A percentile compares a stretch with the other conserved stretches of the same genome.
phyloP scores from a whole-genome alignment of 2,888 invertebrate genomes.

The Orchesella flavescens region DNA sequence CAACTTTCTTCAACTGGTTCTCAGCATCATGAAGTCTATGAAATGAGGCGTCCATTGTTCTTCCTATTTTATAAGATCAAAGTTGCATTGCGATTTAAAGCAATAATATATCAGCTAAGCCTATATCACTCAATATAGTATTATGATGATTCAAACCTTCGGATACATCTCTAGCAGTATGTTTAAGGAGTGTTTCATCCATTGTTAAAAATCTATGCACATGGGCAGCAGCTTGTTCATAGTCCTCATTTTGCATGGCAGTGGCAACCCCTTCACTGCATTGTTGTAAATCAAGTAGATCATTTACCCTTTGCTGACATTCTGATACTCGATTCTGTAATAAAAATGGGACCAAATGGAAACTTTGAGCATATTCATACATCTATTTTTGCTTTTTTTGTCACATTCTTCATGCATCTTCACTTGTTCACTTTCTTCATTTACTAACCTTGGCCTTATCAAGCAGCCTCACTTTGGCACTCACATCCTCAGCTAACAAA shows the following conservation, averaged over 20 bases:
- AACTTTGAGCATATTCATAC: no score
- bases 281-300: constrained; percentile 92
- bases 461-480: constrained; percentile 93
- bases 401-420: no score
- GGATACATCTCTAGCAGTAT: constrained; percentile 85
- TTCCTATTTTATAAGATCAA: constrained; percentile 75
- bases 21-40: constrained; percentile 85
- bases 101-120: not conserved
- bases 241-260: constrained; percentile 94
- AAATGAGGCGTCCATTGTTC: constrained; percentile 83
- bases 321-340: constrained; percentile 90
- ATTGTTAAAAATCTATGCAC: constrained; percentile 94
- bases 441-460: constrained; percentile 88
- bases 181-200: constrained; percentile 87
- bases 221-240: constrained; percentile 96
- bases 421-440: not conserved
- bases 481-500: constrained; percentile 91
- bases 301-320: constrained; percentile 94
- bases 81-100: not conserved
- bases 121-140: no score
- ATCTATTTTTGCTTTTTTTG: no score
- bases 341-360: constrained; percentile 1
- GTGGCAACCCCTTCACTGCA: constrained; percentile 98
- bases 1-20: constrained; percentile 81
- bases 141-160: no score